Base-by-base conservation (phyloP, 2,888 invertebrate genomes). In the Merodon equestris region DNA sequence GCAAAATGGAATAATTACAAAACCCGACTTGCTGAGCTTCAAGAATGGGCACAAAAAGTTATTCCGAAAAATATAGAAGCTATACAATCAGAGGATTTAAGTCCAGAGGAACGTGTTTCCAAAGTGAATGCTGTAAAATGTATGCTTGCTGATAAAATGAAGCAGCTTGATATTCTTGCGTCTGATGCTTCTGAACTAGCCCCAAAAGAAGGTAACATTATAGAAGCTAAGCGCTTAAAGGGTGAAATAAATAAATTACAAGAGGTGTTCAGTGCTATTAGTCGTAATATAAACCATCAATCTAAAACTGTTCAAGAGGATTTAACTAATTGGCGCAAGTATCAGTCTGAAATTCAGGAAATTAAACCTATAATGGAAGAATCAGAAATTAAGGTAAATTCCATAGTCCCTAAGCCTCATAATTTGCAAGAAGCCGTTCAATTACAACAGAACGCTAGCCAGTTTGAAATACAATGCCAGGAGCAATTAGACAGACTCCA, bases 301-400 rank as follows among this genome's bases (percentile, higher is more conserved):
- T 93, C 94, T 10, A 92, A 93, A 83, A 91, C 93, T 1, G 93
- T 96, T 0, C 91, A 93, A 81, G 93, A 94, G 84, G 96, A 97
- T 86, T 90, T 97, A 51, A 92, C 93, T 40, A 94, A 94, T 82
- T 97, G 96, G 95, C 93, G 96, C 85, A 92, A 93, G 84, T 96
- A 96, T 88, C 95, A 96, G 88, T 91, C 92, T 48, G 93, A 93
- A 64, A 91, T 96, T 34, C 92, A 94, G 73, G 93, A 94, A 87
- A 92, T 97, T 57, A 94, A 94, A 86, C 96, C 97, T 0, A 96
- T 97, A 94, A 92, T 98, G 66, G 95, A 96, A 86, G 92, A 95
- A 86, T 95, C 95, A 14, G 97, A 97, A 90, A 89, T 93, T n/a
- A 94, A 94, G 89, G 91, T 96, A 85, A 89, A 88, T 86, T 86